A percentile compares a stretch with the other conserved stretches of the same genome.
These are phyloP conservation scores for Heliconius congener DNA, from an alignment of 1,140 invertebrate species.

Conservation along the genomic window DNA sequence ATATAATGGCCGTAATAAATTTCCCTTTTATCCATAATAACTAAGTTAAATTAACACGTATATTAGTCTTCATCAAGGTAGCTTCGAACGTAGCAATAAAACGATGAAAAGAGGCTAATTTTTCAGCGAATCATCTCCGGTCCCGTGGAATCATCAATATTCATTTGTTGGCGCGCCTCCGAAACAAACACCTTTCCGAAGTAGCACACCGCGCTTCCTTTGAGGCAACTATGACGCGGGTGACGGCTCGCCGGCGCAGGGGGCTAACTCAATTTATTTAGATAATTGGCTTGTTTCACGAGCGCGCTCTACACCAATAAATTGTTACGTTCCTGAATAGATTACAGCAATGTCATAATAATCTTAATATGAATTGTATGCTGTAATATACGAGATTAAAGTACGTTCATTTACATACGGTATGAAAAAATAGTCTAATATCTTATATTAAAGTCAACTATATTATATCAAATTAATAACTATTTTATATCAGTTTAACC, in stretches of 20 bases:
- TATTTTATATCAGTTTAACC: too few relatives aligned
- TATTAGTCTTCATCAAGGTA: slow-evolving; percentile 76
- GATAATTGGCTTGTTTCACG: slow-evolving; percentile 76
- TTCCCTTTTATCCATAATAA: slow-evolving; percentile 61
- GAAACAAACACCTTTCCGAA: slow-evolving; percentile 77
- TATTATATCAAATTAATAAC: too few relatives aligned
- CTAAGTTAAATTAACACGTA: slow-evolving; percentile 74
- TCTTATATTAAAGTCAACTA: too few relatives aligned
- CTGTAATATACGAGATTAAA: neutral
- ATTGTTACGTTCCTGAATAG: slow-evolving; percentile 57
- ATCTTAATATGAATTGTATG: slow-evolving; percentile 32
- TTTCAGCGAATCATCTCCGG: slow-evolving; percentile 80
- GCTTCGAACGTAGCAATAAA: slow-evolving; percentile 68
- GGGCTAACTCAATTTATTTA: slow-evolving; percentile 77
- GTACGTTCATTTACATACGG: neutral
- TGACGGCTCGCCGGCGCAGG: slow-evolving; percentile 49
- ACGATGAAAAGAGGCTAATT: slow-evolving; percentile 78
- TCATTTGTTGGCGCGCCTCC: slow-evolving; percentile 77
- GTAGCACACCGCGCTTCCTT: slow-evolving; percentile 67
- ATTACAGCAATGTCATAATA: slow-evolving; percentile 51
- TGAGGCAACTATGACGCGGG: slow-evolving; percentile 68
- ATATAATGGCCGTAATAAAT: slow-evolving; percentile 57
- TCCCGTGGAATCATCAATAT: slow-evolving; percentile 79
- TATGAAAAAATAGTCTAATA: too few relatives aligned
- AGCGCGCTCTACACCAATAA: slow-evolving; percentile 57